phyloP scores from a whole-genome alignment of 1,140 invertebrate genomes.

The Dermatophagoides farinae region DNA sequence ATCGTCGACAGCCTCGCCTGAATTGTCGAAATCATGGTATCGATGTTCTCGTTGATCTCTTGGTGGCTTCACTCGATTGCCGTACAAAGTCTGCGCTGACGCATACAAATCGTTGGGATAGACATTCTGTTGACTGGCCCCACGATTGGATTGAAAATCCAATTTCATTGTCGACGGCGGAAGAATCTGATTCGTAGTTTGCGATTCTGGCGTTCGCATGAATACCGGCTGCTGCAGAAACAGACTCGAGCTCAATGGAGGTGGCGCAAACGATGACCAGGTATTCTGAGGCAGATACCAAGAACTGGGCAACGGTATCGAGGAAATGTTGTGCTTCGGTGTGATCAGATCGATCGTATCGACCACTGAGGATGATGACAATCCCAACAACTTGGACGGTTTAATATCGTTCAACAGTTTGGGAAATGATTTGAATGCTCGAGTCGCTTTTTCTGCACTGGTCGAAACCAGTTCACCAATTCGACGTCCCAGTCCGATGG shows the following conservation, averaged over 20 bases:
- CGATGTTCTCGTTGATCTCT: not conserved
- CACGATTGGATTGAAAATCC: not conserved
- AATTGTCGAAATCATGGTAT: not conserved
- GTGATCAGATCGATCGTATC: not conserved
- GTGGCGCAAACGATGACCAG: not conserved
- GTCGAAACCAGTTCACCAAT: constrained; percentile 1
- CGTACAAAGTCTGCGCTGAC: not conserved
- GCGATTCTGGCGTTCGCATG: not conserved
- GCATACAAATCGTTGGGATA: not conserved
- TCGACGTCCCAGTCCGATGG: not conserved
- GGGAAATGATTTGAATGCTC: constrained; percentile 2
- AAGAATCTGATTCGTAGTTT: not conserved
- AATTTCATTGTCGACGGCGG: not conserved
- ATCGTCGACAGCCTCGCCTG: not conserved
- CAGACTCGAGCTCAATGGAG: not conserved
- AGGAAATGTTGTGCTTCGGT: not conserved
- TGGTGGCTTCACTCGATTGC: not conserved
- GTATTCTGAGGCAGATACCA: not conserved
- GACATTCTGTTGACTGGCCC: not conserved
- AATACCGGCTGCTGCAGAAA: not conserved
- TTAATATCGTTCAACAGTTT: constrained; percentile 6
- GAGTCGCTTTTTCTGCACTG: not conserved
- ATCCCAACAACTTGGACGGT: not conserved
- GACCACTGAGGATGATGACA: not conserved
- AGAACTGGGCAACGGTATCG: not conserved